These are phyloP conservation scores for Trochalopteron elliotii DNA, from an alignment of 2,113 vertebrate genomes.

Conservation along the genomic window DNA sequence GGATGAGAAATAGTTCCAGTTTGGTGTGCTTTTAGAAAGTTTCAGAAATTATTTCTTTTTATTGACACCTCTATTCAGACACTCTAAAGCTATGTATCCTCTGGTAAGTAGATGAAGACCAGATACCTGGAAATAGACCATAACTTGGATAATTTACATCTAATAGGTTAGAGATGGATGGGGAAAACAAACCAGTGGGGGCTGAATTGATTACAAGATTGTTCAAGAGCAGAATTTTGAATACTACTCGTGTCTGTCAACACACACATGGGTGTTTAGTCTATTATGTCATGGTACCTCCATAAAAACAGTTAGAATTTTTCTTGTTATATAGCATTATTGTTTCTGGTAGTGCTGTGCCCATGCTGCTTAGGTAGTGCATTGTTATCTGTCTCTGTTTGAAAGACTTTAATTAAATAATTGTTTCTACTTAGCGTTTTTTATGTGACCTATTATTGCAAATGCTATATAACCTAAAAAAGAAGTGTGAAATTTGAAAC, in stretches of 20 bases:
- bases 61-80: not conserved
- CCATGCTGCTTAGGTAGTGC: fast-evolving
- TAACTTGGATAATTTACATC: not conserved
- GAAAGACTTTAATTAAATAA: not conserved
- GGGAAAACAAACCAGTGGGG: not conserved
- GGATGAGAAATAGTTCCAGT: not conserved
- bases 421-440: not conserved
- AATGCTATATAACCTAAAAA: not conserved
- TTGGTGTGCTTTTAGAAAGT: not conserved
- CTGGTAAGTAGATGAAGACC: not conserved
- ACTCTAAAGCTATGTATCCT: not conserved
- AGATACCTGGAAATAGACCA: not conserved
- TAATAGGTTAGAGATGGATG: not conserved
- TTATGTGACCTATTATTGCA: not conserved
- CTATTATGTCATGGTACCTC: not conserved
- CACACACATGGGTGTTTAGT: fast-evolving
- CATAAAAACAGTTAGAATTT: not conserved
- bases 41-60: not conserved
- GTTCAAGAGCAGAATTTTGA: not conserved
- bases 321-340: not conserved
- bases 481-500: not conserved
- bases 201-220: not conserved
- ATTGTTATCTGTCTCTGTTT: not conserved
- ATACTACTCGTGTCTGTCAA: fast-evolving
- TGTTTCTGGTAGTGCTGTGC: not conserved